A percentile compares a stretch with the other conserved stretches of the same genome.
Conservation (phyloP, 2,888 invertebrate species). For the Epirrhoe tristata region DNA sequence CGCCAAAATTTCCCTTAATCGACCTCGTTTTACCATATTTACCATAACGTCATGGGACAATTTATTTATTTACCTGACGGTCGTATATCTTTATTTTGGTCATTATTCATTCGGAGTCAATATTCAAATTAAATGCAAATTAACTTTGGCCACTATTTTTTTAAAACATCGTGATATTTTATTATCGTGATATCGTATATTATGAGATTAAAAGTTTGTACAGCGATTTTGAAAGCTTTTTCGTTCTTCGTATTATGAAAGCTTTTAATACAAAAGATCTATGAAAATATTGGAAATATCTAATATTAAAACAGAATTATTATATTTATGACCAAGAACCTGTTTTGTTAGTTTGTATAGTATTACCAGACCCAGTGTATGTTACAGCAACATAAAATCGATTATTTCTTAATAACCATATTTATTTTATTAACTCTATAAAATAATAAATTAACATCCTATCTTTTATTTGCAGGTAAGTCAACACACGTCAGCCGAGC, state of each 20-base stretch:
- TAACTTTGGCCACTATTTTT: neutral
- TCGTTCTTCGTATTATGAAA: neutral
- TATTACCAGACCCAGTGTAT: neutral
- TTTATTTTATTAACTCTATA: conserved; percentile 15
- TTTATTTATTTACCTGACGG: conserved; percentile 41
- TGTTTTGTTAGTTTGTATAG: neutral
- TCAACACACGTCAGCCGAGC: conserved; percentile 42
- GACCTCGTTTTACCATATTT: conserved; percentile 51
- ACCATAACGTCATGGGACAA: conserved; percentile 38
- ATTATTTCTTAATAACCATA: conserved; percentile 4
- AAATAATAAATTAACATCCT: conserved; percentile 36
- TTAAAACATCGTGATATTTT: too few species aligned
- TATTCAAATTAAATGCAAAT: conserved; percentile 38
- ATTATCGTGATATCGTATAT: too few species aligned
- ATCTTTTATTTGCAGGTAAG: conserved; percentile 62
- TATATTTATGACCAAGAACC: too few species aligned
- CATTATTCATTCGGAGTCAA: conserved; percentile 32
- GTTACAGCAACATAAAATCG: neutral
- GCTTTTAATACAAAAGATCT: neutral
- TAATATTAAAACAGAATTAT: too few species aligned
- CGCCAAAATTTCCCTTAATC: conserved; percentile 68
- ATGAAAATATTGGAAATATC: neutral
- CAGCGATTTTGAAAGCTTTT: neutral
- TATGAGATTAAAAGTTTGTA: too few species aligned
- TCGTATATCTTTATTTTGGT: conserved; percentile 36